phyloP scores from a whole-genome alignment of 2,888 invertebrate species.

The Ichneumoninae sp. region DNA sequence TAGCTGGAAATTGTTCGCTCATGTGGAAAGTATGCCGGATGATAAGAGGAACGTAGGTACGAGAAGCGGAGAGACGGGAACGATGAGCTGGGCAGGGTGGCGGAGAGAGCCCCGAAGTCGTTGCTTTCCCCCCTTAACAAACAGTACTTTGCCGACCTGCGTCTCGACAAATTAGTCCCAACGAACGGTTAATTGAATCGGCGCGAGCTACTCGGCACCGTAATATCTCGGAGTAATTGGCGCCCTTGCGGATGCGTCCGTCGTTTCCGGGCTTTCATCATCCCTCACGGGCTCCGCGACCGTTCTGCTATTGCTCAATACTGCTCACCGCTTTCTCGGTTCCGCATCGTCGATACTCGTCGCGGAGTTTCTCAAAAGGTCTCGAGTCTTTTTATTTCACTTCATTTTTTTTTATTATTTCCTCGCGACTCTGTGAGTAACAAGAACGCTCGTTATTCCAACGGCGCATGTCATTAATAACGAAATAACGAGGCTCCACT shows the following conservation, averaged over 20 bases:
- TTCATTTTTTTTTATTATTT: not conserved
- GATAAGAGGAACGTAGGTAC: not conserved
- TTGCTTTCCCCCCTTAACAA: not conserved
- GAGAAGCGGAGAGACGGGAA: not conserved
- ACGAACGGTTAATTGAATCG: constrained; percentile 46
- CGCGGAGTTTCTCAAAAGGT: not conserved
- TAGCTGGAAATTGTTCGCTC: not conserved
- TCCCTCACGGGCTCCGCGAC: not conserved
- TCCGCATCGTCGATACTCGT: not conserved
- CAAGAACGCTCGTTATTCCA: constrained; percentile 50
- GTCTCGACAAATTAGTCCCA: constrained; percentile 34
- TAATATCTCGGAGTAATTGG: constrained; percentile 47
- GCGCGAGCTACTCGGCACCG: constrained; percentile 20
- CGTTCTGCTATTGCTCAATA: not conserved
- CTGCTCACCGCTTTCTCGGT: not conserved
- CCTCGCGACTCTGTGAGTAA: constrained; percentile 31
- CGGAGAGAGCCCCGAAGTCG: constrained; percentile 4
- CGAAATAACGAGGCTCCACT: constrained; percentile 36
- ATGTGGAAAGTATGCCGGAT: constrained; percentile 8
- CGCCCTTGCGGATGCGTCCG: constrained; percentile 27
- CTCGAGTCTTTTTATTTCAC: not conserved
- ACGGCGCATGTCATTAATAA: constrained; percentile 44
- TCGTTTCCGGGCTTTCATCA: constrained; percentile 6
- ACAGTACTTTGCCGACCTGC: not conserved
- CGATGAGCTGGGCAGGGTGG: not conserved